Percentiles rank a stretch among this genome's conserved stretches.
Conservation (phyloP, 1,140 invertebrate species). For the Papilio aristodemus region DNA sequence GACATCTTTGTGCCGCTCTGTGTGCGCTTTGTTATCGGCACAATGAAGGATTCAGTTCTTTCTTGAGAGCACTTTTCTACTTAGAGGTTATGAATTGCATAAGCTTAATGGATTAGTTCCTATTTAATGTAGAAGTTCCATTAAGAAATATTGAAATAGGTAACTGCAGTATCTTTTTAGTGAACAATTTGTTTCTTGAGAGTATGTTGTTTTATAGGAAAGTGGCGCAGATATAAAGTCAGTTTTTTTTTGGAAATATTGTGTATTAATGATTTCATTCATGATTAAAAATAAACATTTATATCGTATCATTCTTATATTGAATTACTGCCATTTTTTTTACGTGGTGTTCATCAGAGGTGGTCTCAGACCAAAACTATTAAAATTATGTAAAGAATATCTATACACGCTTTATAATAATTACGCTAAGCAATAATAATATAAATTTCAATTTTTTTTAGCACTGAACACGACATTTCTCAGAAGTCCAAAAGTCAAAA, state of each 20-base stretch:
- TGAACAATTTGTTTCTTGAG: no score
- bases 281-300: no score
- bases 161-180: neutral
- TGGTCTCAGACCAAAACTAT: no score
- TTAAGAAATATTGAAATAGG: neutral
- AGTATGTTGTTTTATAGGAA: neutral
- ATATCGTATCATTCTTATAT: no score
- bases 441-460: neutral
- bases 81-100: constrained; percentile 16
- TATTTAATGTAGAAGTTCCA: constrained; percentile 11
- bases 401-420: no score
- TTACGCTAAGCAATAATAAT: no score
- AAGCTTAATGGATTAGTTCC: constrained; percentile 30
- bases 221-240: neutral
- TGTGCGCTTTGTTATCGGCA: constrained; percentile 23
- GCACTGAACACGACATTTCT: neutral
- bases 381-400: no score
- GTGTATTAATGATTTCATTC: no score
- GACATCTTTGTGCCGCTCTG: constrained; percentile 23
- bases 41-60: constrained; percentile 22
- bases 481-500: neutral
- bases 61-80: constrained; percentile 24
- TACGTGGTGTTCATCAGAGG: no score
- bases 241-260: neutral
- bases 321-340: no score